Percentiles rank a stretch among this genome's conserved stretches.
Conservation (phyloP, 2,797 vertebrate genomes). For the Megalops cyprinoides region DNA sequence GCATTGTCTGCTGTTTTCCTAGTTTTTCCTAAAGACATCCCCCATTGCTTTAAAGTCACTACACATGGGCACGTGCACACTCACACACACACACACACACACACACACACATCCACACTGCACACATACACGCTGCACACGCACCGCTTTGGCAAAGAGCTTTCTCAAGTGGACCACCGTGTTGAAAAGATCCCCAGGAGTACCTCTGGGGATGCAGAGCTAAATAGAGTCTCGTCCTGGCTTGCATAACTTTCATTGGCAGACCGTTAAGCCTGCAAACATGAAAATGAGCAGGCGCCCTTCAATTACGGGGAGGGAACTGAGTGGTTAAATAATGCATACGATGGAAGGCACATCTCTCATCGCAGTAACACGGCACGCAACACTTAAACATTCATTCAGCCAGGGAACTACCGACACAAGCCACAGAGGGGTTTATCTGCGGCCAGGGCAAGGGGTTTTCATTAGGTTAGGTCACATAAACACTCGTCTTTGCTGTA, state of each 20-base stretch:
- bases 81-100: no score
- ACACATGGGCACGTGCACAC: no score
- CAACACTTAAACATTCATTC: not conserved
- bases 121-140: not conserved
- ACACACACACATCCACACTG: no score
- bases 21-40: not conserved
- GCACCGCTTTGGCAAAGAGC: conserved; percentile 18
- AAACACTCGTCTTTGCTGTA: not conserved
- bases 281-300: conserved; percentile 7
- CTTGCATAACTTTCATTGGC: conserved; percentile 6
- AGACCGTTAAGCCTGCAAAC: conserved; percentile 22
- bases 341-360: not conserved
- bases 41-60: no score
- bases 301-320: conserved; percentile 6
- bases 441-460: not conserved
- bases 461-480: not conserved
- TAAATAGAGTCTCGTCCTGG: conserved; percentile 23
- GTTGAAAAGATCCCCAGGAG: conserved; percentile 11
- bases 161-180: conserved; percentile 12
- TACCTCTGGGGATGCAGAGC: conserved; percentile 13
- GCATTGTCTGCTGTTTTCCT: conserved; percentile 17
- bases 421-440: not conserved
- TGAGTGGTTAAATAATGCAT: conserved; percentile 19
- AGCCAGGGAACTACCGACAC: not conserved
- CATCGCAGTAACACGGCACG: not conserved